Evolutionary conservation across 2,888 invertebrate genomes (phyloP), one percentile per base, ranked within the genome.

Genomic region (Belgica antarctica): DNA sequence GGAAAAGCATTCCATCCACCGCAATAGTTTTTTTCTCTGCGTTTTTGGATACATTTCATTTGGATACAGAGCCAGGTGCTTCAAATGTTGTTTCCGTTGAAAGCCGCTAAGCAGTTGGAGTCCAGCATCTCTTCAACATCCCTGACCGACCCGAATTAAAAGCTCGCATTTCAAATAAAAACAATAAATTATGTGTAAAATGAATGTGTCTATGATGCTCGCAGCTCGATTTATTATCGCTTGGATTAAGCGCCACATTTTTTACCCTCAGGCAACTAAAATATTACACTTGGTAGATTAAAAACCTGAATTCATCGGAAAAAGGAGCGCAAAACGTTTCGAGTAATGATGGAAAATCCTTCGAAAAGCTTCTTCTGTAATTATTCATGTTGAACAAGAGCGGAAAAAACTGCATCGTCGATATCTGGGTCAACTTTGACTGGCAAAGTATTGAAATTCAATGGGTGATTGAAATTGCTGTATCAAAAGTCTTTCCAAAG

Each of bases 241-340:
- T 22, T 17, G 52, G 52, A 52, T 52, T 52, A 52, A 52, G 2
- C 34, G 34, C 34, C n/a, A n/a, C n/a, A n/a, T n/a, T n/a, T n/a
- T 31, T 12, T 12, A 31, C 34, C 34, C 34, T 8, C 34, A 31
- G 12, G 7, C 34, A n/a, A 12, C 34, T 31, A 8, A 8, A 5
- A 31, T 31, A 31, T 31, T 31, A 8, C 34, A 31, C 12, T 31
- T 5, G 5, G 34, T 12, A 31, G 34, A 31, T 31, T 31, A 31
- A 31, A 31, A 31, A 31, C 34, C 34, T 31, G 5, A 8, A 31
- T 5, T 12, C 12, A 8, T 31, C 34, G 12, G 12, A 31, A 31
- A 8, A 31, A 31, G 12, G 5, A 31, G 5, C 12, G 5, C 34
- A 31, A 31, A 31, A 31, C 12, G 5, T 5, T 31, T 31, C 34